Conservation (phyloP, 2,113 vertebrate genomes). For the Sprattus sprattus region DNA sequence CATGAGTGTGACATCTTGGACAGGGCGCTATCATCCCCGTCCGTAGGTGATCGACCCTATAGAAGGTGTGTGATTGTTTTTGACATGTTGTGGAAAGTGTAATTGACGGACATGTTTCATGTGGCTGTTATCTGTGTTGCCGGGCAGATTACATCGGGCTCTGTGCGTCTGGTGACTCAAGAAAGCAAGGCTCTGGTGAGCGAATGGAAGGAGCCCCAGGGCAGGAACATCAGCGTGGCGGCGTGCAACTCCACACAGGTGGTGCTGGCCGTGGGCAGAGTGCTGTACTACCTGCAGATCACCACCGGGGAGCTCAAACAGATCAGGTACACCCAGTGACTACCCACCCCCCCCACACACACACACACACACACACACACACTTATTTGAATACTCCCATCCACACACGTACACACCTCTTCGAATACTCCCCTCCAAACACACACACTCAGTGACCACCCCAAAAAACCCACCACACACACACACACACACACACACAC, state of each 20-base stretch:
- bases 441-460: not conserved
- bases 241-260: conserved; percentile 96
- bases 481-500: conserved; percentile 6
- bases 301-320: conserved; percentile 90
- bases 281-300: conserved; percentile 95
- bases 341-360: not conserved
- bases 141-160: conserved; percentile 91
- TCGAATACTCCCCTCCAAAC: no score
- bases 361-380: conserved; percentile 3
- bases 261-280: conserved; percentile 91
- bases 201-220: conserved; percentile 96
- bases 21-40: not conserved
- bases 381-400: not conserved
- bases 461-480: not conserved
- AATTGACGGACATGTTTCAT: not conserved
- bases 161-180: conserved; percentile 90
- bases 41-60: not conserved
- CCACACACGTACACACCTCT: not conserved
- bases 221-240: conserved; percentile 95
- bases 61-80: not conserved
- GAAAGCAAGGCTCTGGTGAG: conserved; percentile 92
- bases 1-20: not conserved
- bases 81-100: no score
- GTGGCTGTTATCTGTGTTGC: conserved; percentile 22
- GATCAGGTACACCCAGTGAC: conserved; percentile 77